Conservation (phyloP, 92 coral and sea anemone species). For the Epizoanthus stellaris region DNA sequence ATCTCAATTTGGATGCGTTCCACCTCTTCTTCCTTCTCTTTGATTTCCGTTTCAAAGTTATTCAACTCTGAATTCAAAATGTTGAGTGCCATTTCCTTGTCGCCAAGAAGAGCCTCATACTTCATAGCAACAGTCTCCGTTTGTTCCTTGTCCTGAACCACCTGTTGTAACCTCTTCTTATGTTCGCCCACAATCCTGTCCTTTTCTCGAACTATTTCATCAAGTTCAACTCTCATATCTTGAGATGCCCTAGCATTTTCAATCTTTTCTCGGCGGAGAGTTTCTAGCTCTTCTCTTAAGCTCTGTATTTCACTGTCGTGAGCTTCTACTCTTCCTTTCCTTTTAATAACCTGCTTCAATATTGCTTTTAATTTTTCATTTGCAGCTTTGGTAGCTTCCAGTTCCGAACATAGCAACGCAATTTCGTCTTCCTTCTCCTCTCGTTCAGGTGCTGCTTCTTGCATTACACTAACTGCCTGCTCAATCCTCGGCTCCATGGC, state of each 20-base stretch:
- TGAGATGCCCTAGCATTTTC: conserved; percentile 64
- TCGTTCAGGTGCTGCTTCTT: background rate
- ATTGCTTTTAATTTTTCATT: conserved; percentile 82
- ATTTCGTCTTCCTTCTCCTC: conserved; percentile 4
- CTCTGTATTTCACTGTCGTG: conserved; percentile 53
- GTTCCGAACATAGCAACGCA: conserved; percentile 48
- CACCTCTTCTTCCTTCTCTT: conserved; percentile 41
- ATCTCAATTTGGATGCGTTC: conserved; percentile 29
- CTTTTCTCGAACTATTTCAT: conserved; percentile 67
- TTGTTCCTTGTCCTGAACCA: conserved; percentile 65
- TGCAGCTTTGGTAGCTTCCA: conserved; percentile 57
- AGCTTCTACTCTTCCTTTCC: conserved; percentile 57
- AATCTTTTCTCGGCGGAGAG: conserved; percentile 75
- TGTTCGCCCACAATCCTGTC: conserved; percentile 67
- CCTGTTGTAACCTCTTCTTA: conserved; percentile 54
- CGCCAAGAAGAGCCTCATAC: conserved; percentile 61
- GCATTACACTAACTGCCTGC: conserved; percentile 26
- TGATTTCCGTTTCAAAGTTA: conserved; percentile 49
- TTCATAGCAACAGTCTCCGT: conserved; percentile 55
- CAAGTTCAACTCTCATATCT: conserved; percentile 74
- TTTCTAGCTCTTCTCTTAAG: conserved; percentile 64
- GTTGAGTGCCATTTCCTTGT: conserved; percentile 69
- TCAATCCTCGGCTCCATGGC: conserved; percentile 24
- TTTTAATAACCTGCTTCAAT: conserved; percentile 67
- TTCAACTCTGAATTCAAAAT: conserved; percentile 60